Conservation (phyloP, 2,888 invertebrate genomes). For the Brenthis daphne region DNA sequence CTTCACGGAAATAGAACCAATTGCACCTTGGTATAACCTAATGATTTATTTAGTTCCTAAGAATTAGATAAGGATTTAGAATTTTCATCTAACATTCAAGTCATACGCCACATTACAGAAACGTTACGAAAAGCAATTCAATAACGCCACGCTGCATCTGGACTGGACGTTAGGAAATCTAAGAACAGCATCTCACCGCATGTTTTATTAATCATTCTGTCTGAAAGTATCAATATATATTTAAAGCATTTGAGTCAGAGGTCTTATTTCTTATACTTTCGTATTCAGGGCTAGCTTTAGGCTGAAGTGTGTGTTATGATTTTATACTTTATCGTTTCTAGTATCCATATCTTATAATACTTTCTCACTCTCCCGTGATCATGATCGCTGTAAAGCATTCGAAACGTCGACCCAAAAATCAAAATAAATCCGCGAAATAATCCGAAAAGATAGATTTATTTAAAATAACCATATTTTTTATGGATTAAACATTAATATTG, state of each 20-base stretch:
- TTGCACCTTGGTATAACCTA: not conserved
- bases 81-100: slow-evolving; percentile 2
- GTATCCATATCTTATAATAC: no score
- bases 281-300: not conserved
- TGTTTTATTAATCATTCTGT: slow-evolving; percentile 44
- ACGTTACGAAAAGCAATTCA: slow-evolving; percentile 29
- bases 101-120: slow-evolving; percentile 22
- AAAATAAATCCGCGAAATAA: no score
- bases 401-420: no score
- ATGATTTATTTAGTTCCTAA: not conserved
- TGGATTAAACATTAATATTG: no score
- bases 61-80: not conserved
- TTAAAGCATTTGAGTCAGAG: slow-evolving; percentile 27
- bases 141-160: slow-evolving; percentile 34
- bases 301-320: no score
- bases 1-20: no score
- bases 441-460: no score
- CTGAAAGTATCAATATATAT: slow-evolving; percentile 40
- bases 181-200: slow-evolving; percentile 37
- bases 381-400: no score
- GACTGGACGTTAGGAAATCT: slow-evolving; percentile 40
- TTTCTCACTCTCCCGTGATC: no score
- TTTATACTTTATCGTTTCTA: no score
- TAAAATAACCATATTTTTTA: no score
- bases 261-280: not conserved